Base-by-base conservation (phyloP, 2,113 vertebrate species). In the Aythya baeri region DNA sequence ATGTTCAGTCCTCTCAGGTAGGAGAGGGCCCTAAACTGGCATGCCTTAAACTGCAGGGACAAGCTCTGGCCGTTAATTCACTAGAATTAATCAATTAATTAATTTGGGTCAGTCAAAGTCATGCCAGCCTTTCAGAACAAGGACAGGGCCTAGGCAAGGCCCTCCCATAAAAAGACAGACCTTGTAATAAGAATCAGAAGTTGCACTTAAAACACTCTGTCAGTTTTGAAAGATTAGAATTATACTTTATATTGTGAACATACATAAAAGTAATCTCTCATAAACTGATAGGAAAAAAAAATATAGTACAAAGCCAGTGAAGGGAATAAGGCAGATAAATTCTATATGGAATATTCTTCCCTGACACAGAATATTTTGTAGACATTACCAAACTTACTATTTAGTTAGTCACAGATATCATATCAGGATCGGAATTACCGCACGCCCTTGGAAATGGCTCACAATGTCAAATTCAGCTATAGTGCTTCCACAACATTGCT, bases 1-100 rank as follows among this genome's bases (percentile, higher is more conserved):
- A 0, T 1, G 17, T 32, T 86, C 58, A 80, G 5, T 4, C 6
- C 7, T 7, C 38, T 61, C 6, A 27, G 17, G 17, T 6, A 81
- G 23, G 9, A 77, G 13, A 76, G 43, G 4, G 6, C 5, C 55
- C 55, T 73, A 67, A 75, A n/a, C 23, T 31, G 31, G 2, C 75
- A 34, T 29, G 22, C 65, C 10, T 38, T 57, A 38, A 57, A 63
- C 44, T 34, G 8, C 18, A 46, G 46, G 26, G 17, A 7, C 5
- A 13, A 52, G 21, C 3, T 70, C 5, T 54, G 11, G 21, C 25
- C 44, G 17, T 29, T 34, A 54, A 67, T 49, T 83, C n/a, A 49
- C 46, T 49, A 49, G 20, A 49, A 49, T 22, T 49, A 49, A 49
- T 21, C 21, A 11, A 49, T 49, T 49, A 49, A 49, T 49, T 49